Evolutionary conservation across 2,888 invertebrate species (phyloP).

Genomic region (Synanthedon tipuliformis): DNA sequence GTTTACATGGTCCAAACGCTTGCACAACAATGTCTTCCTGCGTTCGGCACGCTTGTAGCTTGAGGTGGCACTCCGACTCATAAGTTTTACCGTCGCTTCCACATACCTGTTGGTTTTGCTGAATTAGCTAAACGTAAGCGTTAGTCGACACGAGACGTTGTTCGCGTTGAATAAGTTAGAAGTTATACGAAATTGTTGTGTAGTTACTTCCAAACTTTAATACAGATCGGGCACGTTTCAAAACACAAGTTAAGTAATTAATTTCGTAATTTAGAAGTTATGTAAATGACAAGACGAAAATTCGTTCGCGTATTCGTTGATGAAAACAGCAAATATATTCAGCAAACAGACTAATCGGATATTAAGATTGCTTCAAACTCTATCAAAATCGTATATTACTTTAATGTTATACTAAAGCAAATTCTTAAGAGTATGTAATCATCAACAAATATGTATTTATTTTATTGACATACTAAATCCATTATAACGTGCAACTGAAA

Average conservation of each 20-base stretch:
- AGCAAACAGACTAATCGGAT: too few relatives aligned
- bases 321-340: too few relatives aligned
- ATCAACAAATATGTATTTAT: too few relatives aligned
- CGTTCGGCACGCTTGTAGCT: conserved; percentile 83
- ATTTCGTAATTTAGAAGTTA: not conserved
- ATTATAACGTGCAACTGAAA: too few relatives aligned
- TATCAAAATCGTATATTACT: too few relatives aligned
- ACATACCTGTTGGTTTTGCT: conserved; percentile 66
- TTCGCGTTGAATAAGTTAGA: not conserved
- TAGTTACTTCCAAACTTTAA: not conserved
- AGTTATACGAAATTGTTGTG: not conserved
- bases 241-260: not conserved
- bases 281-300: not conserved
- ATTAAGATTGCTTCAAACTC: too few relatives aligned
- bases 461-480: too few relatives aligned
- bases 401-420: too few relatives aligned
- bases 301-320: not conserved
- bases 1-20: conserved; percentile 80
- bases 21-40: conserved; percentile 84
- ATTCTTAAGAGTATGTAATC: too few relatives aligned
- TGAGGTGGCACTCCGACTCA: conserved; percentile 85
- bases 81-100: conserved; percentile 86
- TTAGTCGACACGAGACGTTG: not conserved
- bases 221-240: not conserved
- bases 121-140: not conserved